Percentiles rank a stretch among this genome's conserved stretches.
Evolutionary conservation across 1,140 invertebrate species (phyloP).

Genomic region (Lanistes nyassanus): DNA sequence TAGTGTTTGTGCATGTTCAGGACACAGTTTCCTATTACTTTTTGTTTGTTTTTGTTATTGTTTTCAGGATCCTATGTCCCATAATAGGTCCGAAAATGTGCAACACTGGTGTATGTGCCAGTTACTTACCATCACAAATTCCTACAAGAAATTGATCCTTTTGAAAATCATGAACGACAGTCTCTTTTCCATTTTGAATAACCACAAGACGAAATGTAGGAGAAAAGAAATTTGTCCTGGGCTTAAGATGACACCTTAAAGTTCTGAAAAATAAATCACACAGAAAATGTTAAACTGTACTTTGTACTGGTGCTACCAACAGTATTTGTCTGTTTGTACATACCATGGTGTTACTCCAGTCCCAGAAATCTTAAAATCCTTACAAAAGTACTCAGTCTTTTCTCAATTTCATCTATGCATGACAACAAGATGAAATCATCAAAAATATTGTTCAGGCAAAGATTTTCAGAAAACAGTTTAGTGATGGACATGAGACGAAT

Average conservation of each 20-base stretch:
- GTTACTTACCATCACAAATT: constrained; percentile 30
- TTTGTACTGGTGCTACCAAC: too few relatives aligned
- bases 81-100: background rate
- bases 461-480: too few relatives aligned
- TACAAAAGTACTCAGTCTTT: too few relatives aligned
- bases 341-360: too few relatives aligned
- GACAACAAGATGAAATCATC: too few relatives aligned
- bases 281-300: background rate
- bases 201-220: constrained; percentile 30
- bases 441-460: too few relatives aligned
- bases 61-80: background rate
- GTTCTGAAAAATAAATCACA: constrained; percentile 27
- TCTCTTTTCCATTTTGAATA: constrained; percentile 8
- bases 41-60: background rate
- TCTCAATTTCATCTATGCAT: too few relatives aligned
- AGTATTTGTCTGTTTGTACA: background rate
- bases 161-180: constrained; percentile 19
- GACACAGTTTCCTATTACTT: background rate
- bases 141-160: constrained; percentile 29
- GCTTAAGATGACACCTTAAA: constrained; percentile 21
- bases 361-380: too few relatives aligned
- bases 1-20: background rate
- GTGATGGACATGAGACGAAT: too few relatives aligned
- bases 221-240: constrained; percentile 29
- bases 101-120: background rate